Percentiles rank a stretch among this genome's conserved stretches.
Conservation (phyloP, 1,140 invertebrate genomes). For the Nasonia giraulti region DNA sequence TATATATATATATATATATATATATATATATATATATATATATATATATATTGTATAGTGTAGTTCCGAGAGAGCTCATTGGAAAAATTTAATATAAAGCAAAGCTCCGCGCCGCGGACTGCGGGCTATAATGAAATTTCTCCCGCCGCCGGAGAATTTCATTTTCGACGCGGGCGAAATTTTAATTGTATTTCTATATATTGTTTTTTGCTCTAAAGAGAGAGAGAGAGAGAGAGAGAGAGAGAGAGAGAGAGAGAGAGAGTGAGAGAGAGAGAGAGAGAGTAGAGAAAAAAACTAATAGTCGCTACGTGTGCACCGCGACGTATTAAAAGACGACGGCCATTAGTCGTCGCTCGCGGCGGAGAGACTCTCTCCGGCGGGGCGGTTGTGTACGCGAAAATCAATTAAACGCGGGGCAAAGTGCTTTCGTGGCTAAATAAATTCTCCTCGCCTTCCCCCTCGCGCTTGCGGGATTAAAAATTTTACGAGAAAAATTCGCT, state of each 20-base stretch:
- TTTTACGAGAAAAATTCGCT: neutral
- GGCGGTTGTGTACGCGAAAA: neutral
- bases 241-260: no score
- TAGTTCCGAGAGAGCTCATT: neutral
- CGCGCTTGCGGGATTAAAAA: neutral
- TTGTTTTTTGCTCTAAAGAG: neutral
- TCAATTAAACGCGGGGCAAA: neutral
- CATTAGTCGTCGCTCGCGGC: neutral
- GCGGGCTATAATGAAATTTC: neutral
- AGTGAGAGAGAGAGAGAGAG: no score
- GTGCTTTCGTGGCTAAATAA: neutral
- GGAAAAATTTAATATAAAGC: constrained; percentile 1
- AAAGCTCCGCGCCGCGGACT: neutral
- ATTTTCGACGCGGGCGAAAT: neutral
- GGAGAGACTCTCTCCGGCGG: neutral
- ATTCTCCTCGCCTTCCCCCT: neutral
- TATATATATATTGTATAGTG: no score
- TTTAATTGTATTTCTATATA: constrained; percentile 1
- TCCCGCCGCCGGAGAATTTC: neutral
- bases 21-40: no score
- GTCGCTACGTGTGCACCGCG: neutral
- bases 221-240: no score
- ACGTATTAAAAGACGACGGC: neutral
- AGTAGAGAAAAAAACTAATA: neutral
- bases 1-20: no score